phyloP scores from a whole-genome alignment of 2,888 invertebrate genomes.

The Cylloceria caligata region DNA sequence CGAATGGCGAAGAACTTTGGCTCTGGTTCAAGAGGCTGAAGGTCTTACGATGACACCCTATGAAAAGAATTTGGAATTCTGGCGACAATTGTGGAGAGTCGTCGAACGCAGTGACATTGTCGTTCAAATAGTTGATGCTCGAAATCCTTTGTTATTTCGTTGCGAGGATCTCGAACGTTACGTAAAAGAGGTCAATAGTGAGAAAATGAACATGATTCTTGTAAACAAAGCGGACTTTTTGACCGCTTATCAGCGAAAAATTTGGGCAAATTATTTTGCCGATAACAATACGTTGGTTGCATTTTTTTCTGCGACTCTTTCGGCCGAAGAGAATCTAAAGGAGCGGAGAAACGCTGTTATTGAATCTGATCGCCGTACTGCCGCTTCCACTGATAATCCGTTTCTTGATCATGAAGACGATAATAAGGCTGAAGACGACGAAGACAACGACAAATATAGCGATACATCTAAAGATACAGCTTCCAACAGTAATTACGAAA shows the following conservation, averaged over 20 bases:
- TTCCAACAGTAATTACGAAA: slow-evolving; percentile 76
- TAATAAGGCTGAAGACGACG: slow-evolving; percentile 67
- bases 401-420: slow-evolving; percentile 70
- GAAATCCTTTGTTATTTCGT: slow-evolving; percentile 97
- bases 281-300: slow-evolving; percentile 89
- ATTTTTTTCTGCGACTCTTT: slow-evolving; percentile 95
- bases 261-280: slow-evolving; percentile 95
- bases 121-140: slow-evolving; percentile 97
- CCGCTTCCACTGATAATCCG: not conserved
- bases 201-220: slow-evolving; percentile 93
- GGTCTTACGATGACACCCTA: slow-evolving; percentile 96
- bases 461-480: slow-evolving; percentile 71
- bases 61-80: slow-evolving; percentile 98
- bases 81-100: slow-evolving; percentile 99
- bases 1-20: slow-evolving; percentile 95
- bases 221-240: slow-evolving; percentile 98
- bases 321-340: slow-evolving; percentile 84
- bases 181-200: slow-evolving; percentile 90
- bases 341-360: slow-evolving; percentile 71
- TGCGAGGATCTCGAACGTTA: slow-evolving; percentile 96
- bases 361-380: not conserved
- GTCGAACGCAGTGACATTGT: slow-evolving; percentile 98
- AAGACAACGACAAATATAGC: slow-evolving; percentile 68
- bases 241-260: slow-evolving; percentile 90
- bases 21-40: slow-evolving; percentile 91